These are phyloP conservation scores for Staurois parvus DNA, from an alignment of 2,797 vertebrate genomes.

Conservation along the genomic window DNA sequence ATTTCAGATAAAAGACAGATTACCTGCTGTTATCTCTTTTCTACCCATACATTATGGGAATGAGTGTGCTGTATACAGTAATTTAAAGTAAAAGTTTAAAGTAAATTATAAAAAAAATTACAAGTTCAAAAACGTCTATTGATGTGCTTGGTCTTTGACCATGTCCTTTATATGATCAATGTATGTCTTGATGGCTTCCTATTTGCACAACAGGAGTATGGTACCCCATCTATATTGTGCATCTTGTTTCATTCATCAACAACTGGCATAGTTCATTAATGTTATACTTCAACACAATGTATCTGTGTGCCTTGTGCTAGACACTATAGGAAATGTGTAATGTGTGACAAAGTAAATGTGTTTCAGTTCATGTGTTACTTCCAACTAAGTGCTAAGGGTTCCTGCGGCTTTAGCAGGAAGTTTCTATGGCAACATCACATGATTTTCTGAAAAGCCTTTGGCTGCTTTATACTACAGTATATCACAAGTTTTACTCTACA, in stretches of 20 bases:
- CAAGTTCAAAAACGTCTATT: no score
- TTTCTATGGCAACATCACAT: conserved; percentile 26
- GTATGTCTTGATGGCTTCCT: not conserved
- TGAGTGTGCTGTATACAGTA: no score
- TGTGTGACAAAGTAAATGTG: conserved; percentile 34
- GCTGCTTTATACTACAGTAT: not conserved
- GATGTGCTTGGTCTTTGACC: no score
- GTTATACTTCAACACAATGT: not conserved
- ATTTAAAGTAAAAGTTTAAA: no score
- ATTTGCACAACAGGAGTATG: not conserved
- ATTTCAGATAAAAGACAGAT: no score
- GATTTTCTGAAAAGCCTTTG: not conserved
- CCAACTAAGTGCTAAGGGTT: conserved; percentile 28
- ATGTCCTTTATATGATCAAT: no score
- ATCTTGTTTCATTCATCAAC: not conserved
- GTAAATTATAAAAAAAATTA: no score
- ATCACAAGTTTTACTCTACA: not conserved
- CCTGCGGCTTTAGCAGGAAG: conserved; percentile 17
- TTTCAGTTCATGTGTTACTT: conserved; percentile 42
- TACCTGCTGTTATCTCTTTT: no score
- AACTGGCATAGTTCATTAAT: not conserved
- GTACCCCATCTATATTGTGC: not conserved
- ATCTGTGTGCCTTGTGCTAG: conserved; percentile 28
- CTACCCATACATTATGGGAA: no score
- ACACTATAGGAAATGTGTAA: conserved; percentile 35